Base-by-base conservation (phyloP, 2,113 vertebrate species). In the Cynocephalus volans region DNA sequence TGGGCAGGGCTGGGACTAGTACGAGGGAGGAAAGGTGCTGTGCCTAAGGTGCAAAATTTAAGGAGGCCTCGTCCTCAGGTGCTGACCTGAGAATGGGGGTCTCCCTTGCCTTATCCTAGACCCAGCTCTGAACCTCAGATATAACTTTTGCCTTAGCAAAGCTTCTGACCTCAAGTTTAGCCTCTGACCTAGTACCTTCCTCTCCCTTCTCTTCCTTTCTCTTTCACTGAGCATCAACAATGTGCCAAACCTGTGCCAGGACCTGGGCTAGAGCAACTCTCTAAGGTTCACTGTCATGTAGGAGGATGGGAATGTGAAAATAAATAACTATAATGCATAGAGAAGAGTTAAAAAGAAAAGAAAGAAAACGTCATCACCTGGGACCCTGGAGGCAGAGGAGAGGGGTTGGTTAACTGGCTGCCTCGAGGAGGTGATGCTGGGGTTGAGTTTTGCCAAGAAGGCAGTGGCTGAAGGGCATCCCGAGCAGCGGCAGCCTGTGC, bases 401-500 rank as follows among this genome's bases (percentile, higher is more conserved):
- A 21, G 45, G 41, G 6, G 9, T 28, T 5, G 50, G 64, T 26
- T 17, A 62, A 3, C 17, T 0, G 4, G 21, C 50, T n/a, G 48
- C 7, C 2, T 3, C 2, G 21, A n/a, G 9, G 24, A 62, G 26
- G 36, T 17, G 6, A 13, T 1, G 26, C 12, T 5, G 28, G 15
- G 31, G 18, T 28, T 4, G 21, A n/a, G 13, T 45, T 54, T 62
- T 92, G 83, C 84, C 21, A 3, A 31, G 33, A 83, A 79, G 67
- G 88, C 2, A 0, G 17, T 4, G 24, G 10, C 41, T 6, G 23
- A 19, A 65, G 11, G 23, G 36, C 0, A 0, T 26, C 33, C 24
- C 26, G 15, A 70, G 58, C 54, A 3, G 3, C 0, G 1, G 18
- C 1, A 0, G 17, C 26, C 41, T 7, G 21, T 15, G 6, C 23